Evolutionary conservation across 2,888 invertebrate species (phyloP).

Genomic region (Epirrita christyi): DNA sequence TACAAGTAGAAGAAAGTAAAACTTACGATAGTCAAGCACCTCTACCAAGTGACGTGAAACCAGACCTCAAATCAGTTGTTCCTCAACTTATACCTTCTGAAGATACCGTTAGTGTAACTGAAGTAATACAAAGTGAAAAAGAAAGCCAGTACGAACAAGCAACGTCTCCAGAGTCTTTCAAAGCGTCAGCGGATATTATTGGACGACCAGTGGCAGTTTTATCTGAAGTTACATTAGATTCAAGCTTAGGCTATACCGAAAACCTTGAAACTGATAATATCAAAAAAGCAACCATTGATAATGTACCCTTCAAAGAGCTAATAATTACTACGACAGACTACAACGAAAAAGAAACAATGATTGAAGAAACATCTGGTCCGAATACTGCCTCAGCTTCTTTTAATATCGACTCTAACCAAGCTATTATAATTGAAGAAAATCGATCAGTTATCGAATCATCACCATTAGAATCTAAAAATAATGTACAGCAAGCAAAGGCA

Average conservation of each 20-base stretch:
- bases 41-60: slow-evolving; percentile 49
- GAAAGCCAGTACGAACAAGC: slow-evolving; percentile 55
- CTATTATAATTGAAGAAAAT: slow-evolving; percentile 81
- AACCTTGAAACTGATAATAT: slow-evolving; percentile 4
- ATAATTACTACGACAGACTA: slow-evolving; percentile 78
- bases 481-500: slow-evolving; percentile 59
- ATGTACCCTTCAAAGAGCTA: slow-evolving; percentile 81
- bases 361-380: slow-evolving; percentile 44
- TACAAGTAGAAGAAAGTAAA: slow-evolving; percentile 71
- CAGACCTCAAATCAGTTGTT: slow-evolving; percentile 57
- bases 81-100: slow-evolving; percentile 56
- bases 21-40: slow-evolving; percentile 72
- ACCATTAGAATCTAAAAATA: slow-evolving; percentile 52
- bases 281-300: slow-evolving; percentile 80
- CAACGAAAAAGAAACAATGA: slow-evolving; percentile 83
- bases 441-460: slow-evolving; percentile 72
- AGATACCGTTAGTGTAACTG: slow-evolving; percentile 62
- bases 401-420: slow-evolving; percentile 67
- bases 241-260: slow-evolving; percentile 59
- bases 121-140: slow-evolving; percentile 69
- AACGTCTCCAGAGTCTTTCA: slow-evolving; percentile 49
- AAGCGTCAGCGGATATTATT: slow-evolving; percentile 71
- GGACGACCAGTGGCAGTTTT: slow-evolving; percentile 80
- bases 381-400: slow-evolving; percentile 49
- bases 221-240: slow-evolving; percentile 75